Percentiles rank a stretch among this genome's conserved stretches.
Evolutionary conservation across 2,888 invertebrate genomes (phyloP).

Genomic region (Drosophila villosipedis): DNA sequence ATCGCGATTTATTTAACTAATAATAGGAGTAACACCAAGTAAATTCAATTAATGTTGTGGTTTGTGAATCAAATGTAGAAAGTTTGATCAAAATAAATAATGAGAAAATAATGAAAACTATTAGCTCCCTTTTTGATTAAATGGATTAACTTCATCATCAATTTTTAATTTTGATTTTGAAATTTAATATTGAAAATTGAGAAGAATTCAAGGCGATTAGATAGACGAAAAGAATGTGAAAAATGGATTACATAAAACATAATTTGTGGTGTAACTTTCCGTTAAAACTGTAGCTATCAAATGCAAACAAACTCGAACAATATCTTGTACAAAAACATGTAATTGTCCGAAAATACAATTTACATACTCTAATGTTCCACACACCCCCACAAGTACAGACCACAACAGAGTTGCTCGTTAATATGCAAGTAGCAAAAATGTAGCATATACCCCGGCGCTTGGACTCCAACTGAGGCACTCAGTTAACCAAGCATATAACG

Average conservation of each 20-base stretch:
- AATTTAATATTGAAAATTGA: too few relatives aligned
- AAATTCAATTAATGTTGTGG: background rate
- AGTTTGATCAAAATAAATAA: background rate
- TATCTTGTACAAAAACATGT: background rate
- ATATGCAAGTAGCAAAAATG: constrained; percentile 55
- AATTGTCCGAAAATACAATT: background rate
- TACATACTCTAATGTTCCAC: background rate
- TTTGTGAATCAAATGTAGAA: background rate
- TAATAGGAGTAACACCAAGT: background rate
- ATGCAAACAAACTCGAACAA: background rate
- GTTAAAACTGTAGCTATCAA: background rate
- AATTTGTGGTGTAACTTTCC: too few relatives aligned
- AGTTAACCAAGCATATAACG: constrained; percentile 15
- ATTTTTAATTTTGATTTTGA: too few relatives aligned
- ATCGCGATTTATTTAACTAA: background rate
- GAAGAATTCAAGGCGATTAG: background rate
- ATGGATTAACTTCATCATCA: background rate
- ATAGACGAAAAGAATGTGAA: background rate
- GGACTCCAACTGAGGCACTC: constrained; percentile 1
- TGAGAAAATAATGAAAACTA: background rate
- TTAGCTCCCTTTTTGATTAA: too few relatives aligned
- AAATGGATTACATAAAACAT: background rate
- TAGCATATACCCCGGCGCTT: constrained; percentile 22
- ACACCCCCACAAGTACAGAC: background rate
- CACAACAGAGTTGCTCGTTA: constrained; percentile 37